Percentiles rank a stretch among this genome's conserved stretches.
These are phyloP conservation scores for Pantherophis guttatus DNA, from an alignment of 2,113 vertebrate genomes.

Conservation along the genomic window DNA sequence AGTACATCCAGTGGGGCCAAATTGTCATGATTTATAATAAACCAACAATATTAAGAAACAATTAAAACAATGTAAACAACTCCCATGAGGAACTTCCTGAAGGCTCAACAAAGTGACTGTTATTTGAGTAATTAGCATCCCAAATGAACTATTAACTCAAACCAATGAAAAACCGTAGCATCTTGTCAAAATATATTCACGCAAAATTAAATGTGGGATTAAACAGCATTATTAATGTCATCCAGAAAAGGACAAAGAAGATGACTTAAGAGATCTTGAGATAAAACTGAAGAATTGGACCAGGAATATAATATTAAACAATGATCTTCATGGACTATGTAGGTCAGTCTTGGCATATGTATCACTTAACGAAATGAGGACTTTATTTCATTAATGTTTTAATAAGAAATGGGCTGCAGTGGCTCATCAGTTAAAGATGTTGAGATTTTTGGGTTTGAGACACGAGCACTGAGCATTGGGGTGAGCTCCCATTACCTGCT, in stretches of 20 bases:
- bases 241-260: not conserved
- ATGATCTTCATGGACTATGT: not conserved
- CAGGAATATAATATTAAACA: not conserved
- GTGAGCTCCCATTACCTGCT: not conserved
- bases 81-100: constrained; percentile 51
- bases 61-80: constrained; percentile 59
- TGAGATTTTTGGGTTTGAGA: not conserved
- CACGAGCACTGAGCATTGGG: not conserved
- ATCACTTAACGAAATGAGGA: not conserved
- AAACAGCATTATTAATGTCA: constrained; percentile 7
- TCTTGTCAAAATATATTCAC: constrained; percentile 57
- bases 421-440: not conserved
- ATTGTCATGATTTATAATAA: constrained; percentile 66
- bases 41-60: constrained; percentile 66
- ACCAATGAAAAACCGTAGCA: constrained; percentile 43
- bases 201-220: not conserved
- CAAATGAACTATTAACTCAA: constrained; percentile 59
- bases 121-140: constrained; percentile 45
- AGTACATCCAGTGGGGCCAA: constrained; percentile 57
- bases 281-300: not conserved
- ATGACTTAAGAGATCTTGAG: not conserved
- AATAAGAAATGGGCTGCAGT: not conserved
- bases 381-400: not conserved
- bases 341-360: not conserved
- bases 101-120: constrained; percentile 45